phyloP scores from a whole-genome alignment of 2,888 invertebrate genomes.

The Heliconius cydno region DNA sequence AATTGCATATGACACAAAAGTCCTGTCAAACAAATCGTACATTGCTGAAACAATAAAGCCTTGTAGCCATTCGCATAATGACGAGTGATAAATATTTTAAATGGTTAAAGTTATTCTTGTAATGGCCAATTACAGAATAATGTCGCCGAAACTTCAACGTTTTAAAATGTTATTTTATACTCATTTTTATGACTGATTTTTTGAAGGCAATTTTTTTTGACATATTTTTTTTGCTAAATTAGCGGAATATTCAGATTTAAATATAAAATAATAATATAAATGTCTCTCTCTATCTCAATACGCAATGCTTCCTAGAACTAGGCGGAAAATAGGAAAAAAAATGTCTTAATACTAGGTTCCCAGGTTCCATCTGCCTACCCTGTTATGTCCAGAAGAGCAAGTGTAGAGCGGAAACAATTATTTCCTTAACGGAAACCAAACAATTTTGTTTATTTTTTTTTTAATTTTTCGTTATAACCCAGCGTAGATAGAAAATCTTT shows the following conservation, averaged over 20 bases:
- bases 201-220: no score
- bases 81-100: slow-evolving; percentile 31
- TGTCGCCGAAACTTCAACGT: not conserved
- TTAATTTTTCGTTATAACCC: not conserved
- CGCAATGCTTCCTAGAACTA: no score
- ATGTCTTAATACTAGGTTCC: no score
- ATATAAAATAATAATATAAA: no score
- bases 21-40: not conserved
- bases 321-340: no score
- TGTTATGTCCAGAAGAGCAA: no score
- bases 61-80: slow-evolving; percentile 1
- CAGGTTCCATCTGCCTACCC: no score
- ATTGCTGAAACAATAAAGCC: slow-evolving; percentile 6
- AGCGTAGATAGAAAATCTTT: not conserved
- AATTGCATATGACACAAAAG: not conserved
- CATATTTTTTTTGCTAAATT: no score
- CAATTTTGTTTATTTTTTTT: not conserved
- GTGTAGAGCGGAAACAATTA: not conserved
- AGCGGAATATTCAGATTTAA: no score
- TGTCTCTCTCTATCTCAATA: no score
- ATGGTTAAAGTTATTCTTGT: slow-evolving; percentile 28
- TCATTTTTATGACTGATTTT: no score
- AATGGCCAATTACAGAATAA: slow-evolving; percentile 32
- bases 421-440: not conserved
- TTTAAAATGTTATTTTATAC: not conserved